Evolutionary conservation across 2,797 vertebrate genomes (phyloP).

Genomic region (Rhinella marina): DNA sequence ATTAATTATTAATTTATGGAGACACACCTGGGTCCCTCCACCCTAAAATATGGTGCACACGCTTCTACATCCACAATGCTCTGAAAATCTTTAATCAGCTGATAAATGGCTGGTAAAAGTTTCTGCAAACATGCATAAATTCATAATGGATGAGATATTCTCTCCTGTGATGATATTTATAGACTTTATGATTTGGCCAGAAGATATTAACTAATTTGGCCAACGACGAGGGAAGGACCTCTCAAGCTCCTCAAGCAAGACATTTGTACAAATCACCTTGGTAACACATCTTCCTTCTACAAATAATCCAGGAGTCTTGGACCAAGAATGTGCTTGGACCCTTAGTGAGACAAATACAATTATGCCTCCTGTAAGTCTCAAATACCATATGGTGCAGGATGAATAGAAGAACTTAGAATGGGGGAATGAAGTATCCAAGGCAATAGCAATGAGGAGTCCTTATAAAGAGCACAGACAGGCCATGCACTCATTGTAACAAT

Average conservation of each 20-base stretch:
- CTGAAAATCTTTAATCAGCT: background rate
- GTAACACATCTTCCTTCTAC: conserved; percentile 54
- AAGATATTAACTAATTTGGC: conserved; percentile 29
- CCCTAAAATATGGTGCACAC: background rate
- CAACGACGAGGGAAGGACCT: background rate
- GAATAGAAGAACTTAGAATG: conserved; percentile 6
- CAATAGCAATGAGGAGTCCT: background rate
- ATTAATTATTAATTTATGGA: conserved; percentile 29
- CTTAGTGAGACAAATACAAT: background rate
- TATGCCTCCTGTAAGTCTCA: conserved; percentile 34
- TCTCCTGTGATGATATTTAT: background rate
- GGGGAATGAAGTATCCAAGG: background rate
- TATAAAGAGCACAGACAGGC: conserved; percentile 14
- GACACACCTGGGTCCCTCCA: conserved; percentile 34
- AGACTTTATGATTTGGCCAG: background rate
- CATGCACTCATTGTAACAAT: background rate
- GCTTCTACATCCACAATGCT: background rate
- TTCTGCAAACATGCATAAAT: conserved; percentile 24
- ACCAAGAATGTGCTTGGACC: conserved; percentile 48
- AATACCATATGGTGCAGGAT: conserved; percentile 42
- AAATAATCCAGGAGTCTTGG: conserved; percentile 27
- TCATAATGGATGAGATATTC: background rate
- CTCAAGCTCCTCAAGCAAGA: conserved; percentile 23
- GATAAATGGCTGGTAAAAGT: conserved; percentile 41
- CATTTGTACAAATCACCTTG: conserved; percentile 56